Percentiles rank a stretch among this genome's conserved stretches.
phyloP scores from a whole-genome alignment of 2,113 vertebrate species.

The Hydrolagus affinis region DNA sequence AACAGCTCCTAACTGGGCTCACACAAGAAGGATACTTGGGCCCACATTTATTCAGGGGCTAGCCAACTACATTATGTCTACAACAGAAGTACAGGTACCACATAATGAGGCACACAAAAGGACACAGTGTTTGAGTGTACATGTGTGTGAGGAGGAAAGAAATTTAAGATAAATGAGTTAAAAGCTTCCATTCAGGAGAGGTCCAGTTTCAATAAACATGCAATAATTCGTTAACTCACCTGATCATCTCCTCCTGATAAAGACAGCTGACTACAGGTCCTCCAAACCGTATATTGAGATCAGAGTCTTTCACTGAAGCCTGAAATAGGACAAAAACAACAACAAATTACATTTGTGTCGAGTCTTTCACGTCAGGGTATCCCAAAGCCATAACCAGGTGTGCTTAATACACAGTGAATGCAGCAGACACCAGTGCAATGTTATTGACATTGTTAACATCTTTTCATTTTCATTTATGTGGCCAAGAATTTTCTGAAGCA shows the following conservation, averaged over 20 bases:
- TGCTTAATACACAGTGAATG: background rate
- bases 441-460: background rate
- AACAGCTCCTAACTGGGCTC: too few species aligned
- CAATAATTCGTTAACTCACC: slow-evolving; percentile 55
- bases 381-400: background rate
- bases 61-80: too few species aligned
- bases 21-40: too few species aligned
- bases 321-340: slow-evolving; percentile 44
- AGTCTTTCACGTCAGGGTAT: too few species aligned
- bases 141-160: too few species aligned
- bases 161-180: background rate
- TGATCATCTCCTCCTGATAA: slow-evolving; percentile 91
- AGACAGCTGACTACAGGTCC: slow-evolving; percentile 84
- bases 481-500: background rate
- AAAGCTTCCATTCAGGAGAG: background rate
- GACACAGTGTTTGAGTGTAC: background rate
- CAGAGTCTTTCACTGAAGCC: slow-evolving; percentile 63
- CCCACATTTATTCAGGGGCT: too few species aligned
- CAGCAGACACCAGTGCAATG: background rate
- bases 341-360: too few species aligned
- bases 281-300: slow-evolving; percentile 67
- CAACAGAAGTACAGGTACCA: background rate
- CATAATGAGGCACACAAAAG: background rate
- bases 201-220: background rate
- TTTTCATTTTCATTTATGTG: background rate